Base-by-base conservation (phyloP, 2,113 vertebrate species). In the Pampusana beccarii region DNA sequence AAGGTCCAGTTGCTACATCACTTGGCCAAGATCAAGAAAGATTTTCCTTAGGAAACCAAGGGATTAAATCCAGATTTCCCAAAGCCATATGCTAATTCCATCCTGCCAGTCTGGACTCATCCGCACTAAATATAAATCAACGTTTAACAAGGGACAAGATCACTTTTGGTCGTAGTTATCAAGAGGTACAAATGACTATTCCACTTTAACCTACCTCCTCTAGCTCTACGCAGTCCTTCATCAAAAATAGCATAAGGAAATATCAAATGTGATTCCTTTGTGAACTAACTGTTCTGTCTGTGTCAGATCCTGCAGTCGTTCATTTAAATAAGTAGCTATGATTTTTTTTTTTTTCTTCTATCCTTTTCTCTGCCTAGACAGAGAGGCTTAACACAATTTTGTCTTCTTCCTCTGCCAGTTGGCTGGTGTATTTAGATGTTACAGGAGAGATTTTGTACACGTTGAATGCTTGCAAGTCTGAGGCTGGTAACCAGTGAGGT, bases 1-100 rank as follows among this genome's bases (percentile, higher is more conserved):
- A 86, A 75, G 65, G 53, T 46, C 36, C 20, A 3, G 4, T 31
- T 51, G 19, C 23, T 16, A 24, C 84, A 42, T 54, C 16, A 16
- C 51, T 82, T 93, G 62, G 44, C 54, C 65, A 85, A 69, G n/a
- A 64, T 50, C 20, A 42, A 78, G 92, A 31, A 58, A 46, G 56
- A 44, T 89, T 93, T 72, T 80, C 2, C 48, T 74, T 79, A 53
- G 56, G 16, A 60, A 74, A 86, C 11, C 28, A 26, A 70, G 53
- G 69, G 87, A 88, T 84, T 87, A 72, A 87, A 91, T 79, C 28
- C 57, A 92, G 28, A 34, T 89, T 94, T 79, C 57, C 77, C 86
- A 61, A 50, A 86, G 29, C 80, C 53, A 4, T 26, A 12, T 14
- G 21, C 5, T 25, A 50, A 34, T 71, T 80, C 61, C 44, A 57